These are phyloP conservation scores for Lycia hirtaria DNA, from an alignment of 2,888 invertebrate genomes.

Conservation along the genomic window DNA sequence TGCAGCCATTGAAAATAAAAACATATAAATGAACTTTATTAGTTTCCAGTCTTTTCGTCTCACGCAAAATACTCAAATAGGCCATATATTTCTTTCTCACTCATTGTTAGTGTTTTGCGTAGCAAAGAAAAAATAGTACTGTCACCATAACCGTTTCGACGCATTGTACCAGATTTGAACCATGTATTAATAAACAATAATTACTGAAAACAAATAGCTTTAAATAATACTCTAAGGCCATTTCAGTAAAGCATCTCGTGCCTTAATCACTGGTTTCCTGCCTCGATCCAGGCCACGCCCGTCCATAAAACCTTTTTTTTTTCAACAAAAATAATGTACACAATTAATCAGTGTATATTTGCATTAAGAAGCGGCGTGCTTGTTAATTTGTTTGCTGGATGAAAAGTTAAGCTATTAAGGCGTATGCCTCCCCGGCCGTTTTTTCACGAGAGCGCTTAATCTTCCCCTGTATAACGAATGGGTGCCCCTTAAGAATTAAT, in stretches of 20 bases:
- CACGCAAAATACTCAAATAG: no score
- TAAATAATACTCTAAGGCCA: neutral
- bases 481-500: conserved; percentile 76
- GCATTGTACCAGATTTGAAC: no score
- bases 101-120: no score
- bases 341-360: conserved; percentile 76
- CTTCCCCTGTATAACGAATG: conserved; percentile 58
- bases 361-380: conserved; percentile 61
- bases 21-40: no score
- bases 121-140: no score
- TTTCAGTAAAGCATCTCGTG: neutral
- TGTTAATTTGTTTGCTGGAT: conserved; percentile 81
- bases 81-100: no score
- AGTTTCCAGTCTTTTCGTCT: no score
- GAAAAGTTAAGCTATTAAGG: conserved; percentile 84
- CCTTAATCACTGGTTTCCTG: conserved; percentile 15
- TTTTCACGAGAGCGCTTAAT: conserved; percentile 67
- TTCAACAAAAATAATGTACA: conserved; percentile 53
- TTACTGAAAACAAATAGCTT: neutral
- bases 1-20: no score
- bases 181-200: neutral
- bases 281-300: conserved; percentile 13
- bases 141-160: no score
- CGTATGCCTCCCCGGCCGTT: conserved; percentile 61
- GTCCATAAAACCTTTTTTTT: conserved; percentile 30